Conservation (phyloP, 2,113 vertebrate species). For the Cheilinus undulatus region DNA sequence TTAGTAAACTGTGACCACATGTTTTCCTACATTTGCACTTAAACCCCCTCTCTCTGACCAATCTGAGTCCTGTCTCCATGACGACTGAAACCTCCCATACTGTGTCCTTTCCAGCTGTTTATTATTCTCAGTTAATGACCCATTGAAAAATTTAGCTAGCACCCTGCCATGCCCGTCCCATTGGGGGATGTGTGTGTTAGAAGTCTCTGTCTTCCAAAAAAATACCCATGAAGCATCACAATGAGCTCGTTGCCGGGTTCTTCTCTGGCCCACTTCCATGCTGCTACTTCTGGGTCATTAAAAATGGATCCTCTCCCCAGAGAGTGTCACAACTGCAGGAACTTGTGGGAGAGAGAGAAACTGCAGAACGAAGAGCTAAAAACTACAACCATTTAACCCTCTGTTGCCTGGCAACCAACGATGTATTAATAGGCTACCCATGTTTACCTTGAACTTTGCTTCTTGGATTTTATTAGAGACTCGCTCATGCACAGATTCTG, state of each 20-base stretch:
- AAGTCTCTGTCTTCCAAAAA: constrained; percentile 21
- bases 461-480: neutral
- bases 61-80: neutral
- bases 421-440: neutral
- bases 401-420: neutral
- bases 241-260: constrained; percentile 40
- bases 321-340: constrained; percentile 48
- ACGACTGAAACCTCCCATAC: neutral
- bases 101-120: neutral
- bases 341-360: constrained; percentile 13
- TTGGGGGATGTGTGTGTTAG: neutral
- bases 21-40: too few species aligned
- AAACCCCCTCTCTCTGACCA: neutral
- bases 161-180: constrained; percentile 2
- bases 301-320: constrained; percentile 63
- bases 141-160: constrained; percentile 10
- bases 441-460: neutral
- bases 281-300: constrained; percentile 58
- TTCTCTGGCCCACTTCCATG: constrained; percentile 63
- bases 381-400: constrained; percentile 23
- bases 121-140: neutral
- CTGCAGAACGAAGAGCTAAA: constrained; percentile 7
- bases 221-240: constrained; percentile 31
- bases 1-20: too few species aligned
- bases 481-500: neutral